A percentile compares a stretch with the other conserved stretches of the same genome.
Evolutionary conservation across 2,797 vertebrate genomes (phyloP).

Genomic region (Acanthornis magna): DNA sequence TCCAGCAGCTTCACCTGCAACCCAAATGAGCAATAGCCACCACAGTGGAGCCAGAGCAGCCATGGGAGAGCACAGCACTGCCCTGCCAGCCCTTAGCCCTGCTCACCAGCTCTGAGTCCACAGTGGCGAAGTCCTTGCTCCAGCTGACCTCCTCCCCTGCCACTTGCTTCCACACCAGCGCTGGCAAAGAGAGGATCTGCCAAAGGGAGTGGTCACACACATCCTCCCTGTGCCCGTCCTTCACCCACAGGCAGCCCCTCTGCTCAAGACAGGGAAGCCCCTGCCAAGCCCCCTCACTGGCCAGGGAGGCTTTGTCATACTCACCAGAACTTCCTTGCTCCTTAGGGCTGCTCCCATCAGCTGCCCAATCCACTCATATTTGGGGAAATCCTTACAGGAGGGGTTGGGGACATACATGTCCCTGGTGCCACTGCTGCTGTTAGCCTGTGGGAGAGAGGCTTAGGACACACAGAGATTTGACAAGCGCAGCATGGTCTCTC

Average conservation of each 20-base stretch:
- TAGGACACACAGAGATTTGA: accelerated
- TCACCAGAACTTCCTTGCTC: constrained; percentile 93
- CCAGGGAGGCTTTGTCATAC: not conserved
- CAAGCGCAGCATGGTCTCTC: not conserved
- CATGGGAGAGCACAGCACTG: accelerated
- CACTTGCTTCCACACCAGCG: constrained; percentile 95
- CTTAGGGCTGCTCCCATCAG: constrained; percentile 94
- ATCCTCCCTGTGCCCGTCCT: accelerated
- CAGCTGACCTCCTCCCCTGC: constrained; percentile 90
- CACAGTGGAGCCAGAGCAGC: not conserved
- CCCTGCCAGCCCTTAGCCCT: accelerated
- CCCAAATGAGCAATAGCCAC: not conserved
- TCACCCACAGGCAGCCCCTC: not conserved
- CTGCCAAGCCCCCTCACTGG: accelerated
- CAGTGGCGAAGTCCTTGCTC: constrained; percentile 90
- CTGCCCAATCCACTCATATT: constrained; percentile 95
- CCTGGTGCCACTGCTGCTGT: constrained; percentile 84
- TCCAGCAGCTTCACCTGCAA: constrained; percentile 91
- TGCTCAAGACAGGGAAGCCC: accelerated
- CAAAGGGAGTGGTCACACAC: accelerated
- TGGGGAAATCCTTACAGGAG: constrained; percentile 91
- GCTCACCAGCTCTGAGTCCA: constrained; percentile 91
- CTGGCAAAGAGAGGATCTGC: constrained; percentile 90
- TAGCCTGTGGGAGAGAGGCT: constrained; percentile 74
- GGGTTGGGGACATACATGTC: constrained; percentile 96